Evolutionary conservation across 1,140 invertebrate genomes (phyloP), one percentile per base, ranked within the genome.

Genomic region (Heliconius hewitsoni): DNA sequence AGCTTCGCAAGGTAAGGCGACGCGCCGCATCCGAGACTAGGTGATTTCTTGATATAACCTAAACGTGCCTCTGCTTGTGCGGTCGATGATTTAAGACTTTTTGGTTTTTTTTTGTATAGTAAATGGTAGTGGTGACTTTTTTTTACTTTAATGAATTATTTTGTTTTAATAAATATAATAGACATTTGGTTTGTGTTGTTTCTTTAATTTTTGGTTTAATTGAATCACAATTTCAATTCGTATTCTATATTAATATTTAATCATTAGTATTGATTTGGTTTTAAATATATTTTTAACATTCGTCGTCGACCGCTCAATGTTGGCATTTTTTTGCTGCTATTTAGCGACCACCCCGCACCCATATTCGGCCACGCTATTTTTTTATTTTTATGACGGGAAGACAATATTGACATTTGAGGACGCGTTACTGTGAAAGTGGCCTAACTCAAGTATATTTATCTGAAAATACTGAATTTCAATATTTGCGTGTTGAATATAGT

Each of bases 1-100:
- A 99, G 98, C 96, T 99, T 99, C 96, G 98, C 98, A 96, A 99
- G 98, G 98, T 99, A 98, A 98, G 97, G 91, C 90, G 93, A 94
- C 87, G 90, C 89, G 86, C 91, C 90, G 84, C 92, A 90, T 93
- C 89, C 89, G 95, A 95, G 94, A 94, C 93, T 95, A 95, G 95
- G 93, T 95, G 94, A 95, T 94, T 94, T 94, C 91, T 91, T 95
- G 95, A 95, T 95, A 95, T 95, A 92, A 90, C 85, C 85, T 85
- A 81, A 52, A 57, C 8, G 8, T 70, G 23, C 78, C 83, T 78
- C 80, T 77, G 81, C 78, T 70, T 23, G 73, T 39, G 16, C 78
- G 78, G 81, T 76, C 78, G 76, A 76, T 71, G 13, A 55, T 42
- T 9, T 39, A 66, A 8, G 4, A 3, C 4, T 34, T 34, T 39